Base-by-base conservation (phyloP, 2,113 vertebrate genomes). In the Maccullochella peelii region DNA sequence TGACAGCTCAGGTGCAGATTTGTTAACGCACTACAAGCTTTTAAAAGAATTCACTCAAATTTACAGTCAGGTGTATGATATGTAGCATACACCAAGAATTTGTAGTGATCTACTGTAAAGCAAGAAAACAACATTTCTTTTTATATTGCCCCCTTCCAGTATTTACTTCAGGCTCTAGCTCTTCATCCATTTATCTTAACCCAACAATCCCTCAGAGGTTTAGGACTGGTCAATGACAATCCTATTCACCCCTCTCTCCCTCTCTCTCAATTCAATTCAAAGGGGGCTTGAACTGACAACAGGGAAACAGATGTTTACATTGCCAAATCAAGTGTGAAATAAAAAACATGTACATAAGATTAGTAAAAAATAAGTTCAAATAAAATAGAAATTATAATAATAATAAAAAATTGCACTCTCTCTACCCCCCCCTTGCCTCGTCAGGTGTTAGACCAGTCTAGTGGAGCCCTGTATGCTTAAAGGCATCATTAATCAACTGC, bases 401-500 rank as follows among this genome's bases (percentile, higher is more conserved):
- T n/a, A n/a, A n/a, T n/a, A 33, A 33, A 33, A 33, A 33, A 33
- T 33, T 33, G 33, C 33, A 4, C 27, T 42, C 10, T 25, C 55
- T 65, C 25, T 25, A 33, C 67, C 61, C 42, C 54, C 66, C 42
- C 66, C 69, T 38, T n/a, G 1, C 72, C 54, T 81, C 30, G 9
- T 79, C 72, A 61, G 74, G 44, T 14, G 50, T 65, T 76, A 49
- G 68, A 74, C 57, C 77, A 58, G 83, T 57, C 80, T 80, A 73
- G 70, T 84, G 81, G 80, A 92, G 90, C 70, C 57, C 76, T 44
- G 66, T 77, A 61, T 5, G 71, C 84, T 83, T 77, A 88, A 88
- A 89, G 87, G 82, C 84, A 82, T 89, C 86, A 90, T 94, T 93
- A 94, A 94, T 94, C 92, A 93, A 83, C 54, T 62, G 81, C 72